phyloP scores from a whole-genome alignment of 2,797 vertebrate genomes.

The Arrhamphus sclerolepis region DNA sequence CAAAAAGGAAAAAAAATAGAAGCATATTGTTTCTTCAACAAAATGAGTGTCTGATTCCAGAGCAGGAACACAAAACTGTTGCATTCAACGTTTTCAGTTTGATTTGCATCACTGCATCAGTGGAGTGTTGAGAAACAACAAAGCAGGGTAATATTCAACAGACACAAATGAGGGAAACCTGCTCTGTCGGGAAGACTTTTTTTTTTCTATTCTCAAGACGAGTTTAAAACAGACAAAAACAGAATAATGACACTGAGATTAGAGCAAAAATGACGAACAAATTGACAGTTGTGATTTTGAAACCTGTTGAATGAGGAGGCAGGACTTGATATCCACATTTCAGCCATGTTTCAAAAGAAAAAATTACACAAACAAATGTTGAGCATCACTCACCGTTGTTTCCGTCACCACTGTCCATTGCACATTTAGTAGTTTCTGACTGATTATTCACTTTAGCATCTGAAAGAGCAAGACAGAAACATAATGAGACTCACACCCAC shows the following conservation, averaged over 20 bases:
- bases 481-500: conserved; percentile 53
- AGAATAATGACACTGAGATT: too few species aligned
- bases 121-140: conserved; percentile 18
- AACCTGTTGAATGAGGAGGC: conserved; percentile 63
- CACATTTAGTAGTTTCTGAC: conserved; percentile 96
- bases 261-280: neutral
- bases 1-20: neutral
- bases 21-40: conserved; percentile 2
- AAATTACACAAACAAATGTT: neutral
- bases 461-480: conserved; percentile 83
- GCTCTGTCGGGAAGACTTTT: conserved; percentile 21
- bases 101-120: conserved; percentile 22
- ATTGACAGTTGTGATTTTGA: conserved; percentile 10
- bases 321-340: conserved; percentile 19
- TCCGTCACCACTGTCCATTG: conserved; percentile 92
- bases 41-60: conserved; percentile 20
- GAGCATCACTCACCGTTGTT: conserved; percentile 86
- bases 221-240: too few species aligned
- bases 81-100: neutral
- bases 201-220: too few species aligned
- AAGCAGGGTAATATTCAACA: conserved; percentile 31
- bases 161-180: conserved; percentile 18
- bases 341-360: neutral
- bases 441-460: conserved; percentile 99
- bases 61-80: conserved; percentile 16